Conservation (phyloP, 23 tunicate genomes). For the Ciona savignyi region DNA sequence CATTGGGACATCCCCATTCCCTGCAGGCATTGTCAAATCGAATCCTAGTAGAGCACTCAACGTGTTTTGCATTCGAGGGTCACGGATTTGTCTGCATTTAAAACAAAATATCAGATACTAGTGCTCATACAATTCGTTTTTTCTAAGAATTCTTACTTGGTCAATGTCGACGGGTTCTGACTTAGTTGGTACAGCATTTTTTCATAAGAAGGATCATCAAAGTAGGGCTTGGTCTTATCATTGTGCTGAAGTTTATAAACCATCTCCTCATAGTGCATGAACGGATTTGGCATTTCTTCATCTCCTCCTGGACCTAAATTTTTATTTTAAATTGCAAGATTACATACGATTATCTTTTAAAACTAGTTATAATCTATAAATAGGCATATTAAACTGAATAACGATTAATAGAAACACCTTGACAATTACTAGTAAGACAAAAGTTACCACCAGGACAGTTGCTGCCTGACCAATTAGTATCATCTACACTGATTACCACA, state of each 20-base stretch:
- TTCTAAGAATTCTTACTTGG: too few species aligned
- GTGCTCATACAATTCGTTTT: too few species aligned
- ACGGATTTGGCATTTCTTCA: constrained; percentile 32
- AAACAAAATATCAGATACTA: too few species aligned
- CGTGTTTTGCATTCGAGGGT: constrained; percentile 72
- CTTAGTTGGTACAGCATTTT: constrained; percentile 44
- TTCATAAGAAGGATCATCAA: constrained; percentile 64
- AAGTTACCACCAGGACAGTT: too few species aligned
- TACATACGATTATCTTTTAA: too few species aligned
- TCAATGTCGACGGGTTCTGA: constrained; percentile 37
- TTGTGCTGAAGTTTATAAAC: constrained; percentile 23
- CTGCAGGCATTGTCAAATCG: constrained; percentile 42
- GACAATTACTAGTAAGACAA: too few species aligned
- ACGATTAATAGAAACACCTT: too few species aligned
- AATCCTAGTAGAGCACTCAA: constrained; percentile 69
- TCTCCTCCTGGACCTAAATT: constrained; percentile 51
- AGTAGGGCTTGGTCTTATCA: constrained; percentile 51
- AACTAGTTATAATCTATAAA: too few species aligned
- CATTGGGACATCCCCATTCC: constrained; percentile 34
- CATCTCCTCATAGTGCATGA: constrained; percentile 46
- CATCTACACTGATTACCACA: too few species aligned
- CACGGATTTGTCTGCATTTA: constrained; percentile 44
- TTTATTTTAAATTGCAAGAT: too few species aligned
- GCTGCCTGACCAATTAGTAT: too few species aligned
- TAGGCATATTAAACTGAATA: too few species aligned